Evolutionary conservation across 2,797 vertebrate species (phyloP).

Genomic region (Sphaeramia orbicularis): DNA sequence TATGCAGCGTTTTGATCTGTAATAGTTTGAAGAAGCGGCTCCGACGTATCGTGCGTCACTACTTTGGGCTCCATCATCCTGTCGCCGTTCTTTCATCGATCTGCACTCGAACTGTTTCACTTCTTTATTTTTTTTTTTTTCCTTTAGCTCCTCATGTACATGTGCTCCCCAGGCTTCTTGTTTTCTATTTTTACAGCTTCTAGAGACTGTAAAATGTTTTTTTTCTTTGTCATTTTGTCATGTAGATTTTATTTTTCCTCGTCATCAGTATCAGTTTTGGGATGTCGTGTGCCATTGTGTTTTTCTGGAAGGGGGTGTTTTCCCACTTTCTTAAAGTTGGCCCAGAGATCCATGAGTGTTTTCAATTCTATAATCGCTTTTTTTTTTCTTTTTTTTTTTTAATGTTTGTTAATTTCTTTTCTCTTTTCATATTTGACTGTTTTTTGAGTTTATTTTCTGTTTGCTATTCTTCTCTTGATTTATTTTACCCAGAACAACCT

Average conservation of each 20-base stretch:
- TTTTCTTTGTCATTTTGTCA: constrained; percentile 46
- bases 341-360: constrained; percentile 79
- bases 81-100: constrained; percentile 27
- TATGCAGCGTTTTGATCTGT: constrained; percentile 55
- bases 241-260: constrained; percentile 55
- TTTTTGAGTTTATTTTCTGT: constrained; percentile 52
- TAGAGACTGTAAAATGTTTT: constrained; percentile 44
- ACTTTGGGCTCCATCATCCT: constrained; percentile 36
- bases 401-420: constrained; percentile 56
- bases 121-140: constrained; percentile 17
- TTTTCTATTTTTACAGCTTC: constrained; percentile 39
- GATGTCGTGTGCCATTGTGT: constrained; percentile 84
- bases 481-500: constrained; percentile 75
- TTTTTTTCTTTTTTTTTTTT: no score
- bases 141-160: constrained; percentile 38
- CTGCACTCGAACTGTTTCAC: constrained; percentile 43
- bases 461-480: constrained; percentile 56
- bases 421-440: constrained; percentile 65
- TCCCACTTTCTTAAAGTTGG: constrained; percentile 69
- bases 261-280: constrained; percentile 74
- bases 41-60: constrained; percentile 26
- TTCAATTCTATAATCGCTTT: constrained; percentile 64
- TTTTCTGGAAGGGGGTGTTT: constrained; percentile 43
- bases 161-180: constrained; percentile 38
- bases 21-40: constrained; percentile 51